Conservation (phyloP, 2,113 vertebrate species). For the Gymnogyps californianus region DNA sequence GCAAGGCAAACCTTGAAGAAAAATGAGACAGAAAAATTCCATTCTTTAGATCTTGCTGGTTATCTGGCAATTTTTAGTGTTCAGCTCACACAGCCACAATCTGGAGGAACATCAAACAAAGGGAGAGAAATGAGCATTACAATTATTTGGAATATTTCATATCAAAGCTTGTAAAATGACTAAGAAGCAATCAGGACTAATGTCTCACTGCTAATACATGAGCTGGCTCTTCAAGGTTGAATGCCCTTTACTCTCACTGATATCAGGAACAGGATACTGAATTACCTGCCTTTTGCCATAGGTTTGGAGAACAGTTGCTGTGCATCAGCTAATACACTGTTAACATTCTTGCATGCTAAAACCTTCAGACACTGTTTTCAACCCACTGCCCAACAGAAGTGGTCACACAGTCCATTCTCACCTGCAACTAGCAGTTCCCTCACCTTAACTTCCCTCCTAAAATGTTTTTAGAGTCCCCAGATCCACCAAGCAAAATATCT, state of each 20-base stretch:
- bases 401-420: not conserved
- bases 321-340: not conserved
- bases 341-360: not conserved
- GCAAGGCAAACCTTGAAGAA: constrained; percentile 8
- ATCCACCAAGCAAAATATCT: not conserved
- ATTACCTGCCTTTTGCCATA: not conserved
- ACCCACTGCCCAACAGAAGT: not conserved
- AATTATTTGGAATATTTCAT: not conserved
- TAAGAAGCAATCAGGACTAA: not conserved
- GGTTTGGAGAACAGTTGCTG: not conserved
- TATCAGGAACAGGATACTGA: not conserved
- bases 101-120: not conserved
- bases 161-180: not conserved
- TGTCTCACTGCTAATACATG: not conserved
- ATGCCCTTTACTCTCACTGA: not conserved
- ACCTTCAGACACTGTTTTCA: not conserved
- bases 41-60: not conserved
- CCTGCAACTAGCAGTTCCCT: not conserved
- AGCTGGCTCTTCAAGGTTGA: not conserved
- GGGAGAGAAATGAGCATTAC: not conserved
- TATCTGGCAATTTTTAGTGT: not conserved
- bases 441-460: not conserved
- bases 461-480: not conserved
- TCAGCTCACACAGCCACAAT: not conserved
- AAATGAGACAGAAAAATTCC: constrained; percentile 4